Conservation (phyloP, 2,797 vertebrate species). For the Odontamblyopus rebecca region DNA sequence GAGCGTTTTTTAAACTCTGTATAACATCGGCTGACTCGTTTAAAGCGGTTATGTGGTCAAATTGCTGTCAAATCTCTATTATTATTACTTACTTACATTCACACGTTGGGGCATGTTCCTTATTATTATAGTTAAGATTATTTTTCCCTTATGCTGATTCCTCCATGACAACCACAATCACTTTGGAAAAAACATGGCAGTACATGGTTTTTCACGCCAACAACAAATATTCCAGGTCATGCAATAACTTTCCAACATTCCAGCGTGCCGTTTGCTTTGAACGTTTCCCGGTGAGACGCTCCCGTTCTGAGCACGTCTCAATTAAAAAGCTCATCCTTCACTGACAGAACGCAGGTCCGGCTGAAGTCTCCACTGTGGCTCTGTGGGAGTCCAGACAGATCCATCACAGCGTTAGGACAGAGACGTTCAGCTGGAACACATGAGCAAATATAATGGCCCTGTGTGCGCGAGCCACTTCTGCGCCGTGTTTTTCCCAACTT, state of each 20-base stretch:
- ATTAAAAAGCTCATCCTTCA: background rate
- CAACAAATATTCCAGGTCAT: background rate
- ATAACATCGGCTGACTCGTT: no score
- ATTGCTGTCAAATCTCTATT: no score
- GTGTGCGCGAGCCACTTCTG: background rate
- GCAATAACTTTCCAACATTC: background rate
- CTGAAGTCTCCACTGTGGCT: background rate
- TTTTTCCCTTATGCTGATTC: no score
- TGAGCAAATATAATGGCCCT: background rate
- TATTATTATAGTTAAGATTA: no score
- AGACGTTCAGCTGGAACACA: background rate
- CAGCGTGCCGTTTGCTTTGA: background rate
- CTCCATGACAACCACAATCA: no score
- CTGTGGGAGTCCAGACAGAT: constrained; percentile 4
- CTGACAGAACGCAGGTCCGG: background rate
- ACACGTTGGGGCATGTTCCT: no score
- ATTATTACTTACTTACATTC: no score
- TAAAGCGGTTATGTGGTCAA: no score
- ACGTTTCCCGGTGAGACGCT: background rate
- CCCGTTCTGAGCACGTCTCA: background rate
- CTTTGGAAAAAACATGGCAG: no score
- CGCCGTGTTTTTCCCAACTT: no score
- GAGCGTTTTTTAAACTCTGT: no score
- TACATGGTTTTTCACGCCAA: no score
- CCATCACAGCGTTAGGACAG: background rate